Evolutionary conservation across 2,888 invertebrate species (phyloP), one percentile per base, ranked within the genome.

Genomic region (Coremacera marginata): DNA sequence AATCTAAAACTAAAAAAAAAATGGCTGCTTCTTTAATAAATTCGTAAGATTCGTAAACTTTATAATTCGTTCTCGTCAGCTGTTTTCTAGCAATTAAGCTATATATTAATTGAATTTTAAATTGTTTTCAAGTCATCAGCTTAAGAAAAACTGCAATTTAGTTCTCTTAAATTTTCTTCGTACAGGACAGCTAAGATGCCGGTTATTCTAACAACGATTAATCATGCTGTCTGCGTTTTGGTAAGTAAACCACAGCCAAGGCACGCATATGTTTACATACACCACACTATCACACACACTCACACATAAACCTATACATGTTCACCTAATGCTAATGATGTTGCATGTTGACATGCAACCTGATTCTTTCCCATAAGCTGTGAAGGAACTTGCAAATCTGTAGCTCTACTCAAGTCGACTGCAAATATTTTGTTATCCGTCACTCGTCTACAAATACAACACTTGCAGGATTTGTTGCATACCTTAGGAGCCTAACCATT

Each of bases 311-410:
- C 65, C 44, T 5, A 19, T 19, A 67, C 67, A 67, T 44, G 22
- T 67, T 49, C 44, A 67, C 8, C 49, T 34, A 49, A 72, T 72
- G 74, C 51, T 77, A 67, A 68, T 73, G 68, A 72, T 68, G 63
- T 73, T 74, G 74, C 77, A 77, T 70, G 77, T 74, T 70, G 49
- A 63, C 73, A 70, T 74, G 77, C 77, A 77, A 67, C 55, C 63
- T 49, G 60, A 70, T 49, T 74, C 63, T 19, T 60, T 14, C 27
- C 22, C 27, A 49, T 60, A 19, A 44, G 31, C 52, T 16, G 52
- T 27, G 34, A 52, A 55, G 31, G 57, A 70, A 70, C 49, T 22
- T 11, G 37, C 49, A 63, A 65, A 63, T 49, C 52, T 51, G 22
- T n/a, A 27, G 19, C 73, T 65, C 73, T 27, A 65, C 63, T 52